These are phyloP conservation scores for Brachypodius melanocephalos DNA, from an alignment of 2,113 vertebrate genomes.

Conservation along the genomic window DNA sequence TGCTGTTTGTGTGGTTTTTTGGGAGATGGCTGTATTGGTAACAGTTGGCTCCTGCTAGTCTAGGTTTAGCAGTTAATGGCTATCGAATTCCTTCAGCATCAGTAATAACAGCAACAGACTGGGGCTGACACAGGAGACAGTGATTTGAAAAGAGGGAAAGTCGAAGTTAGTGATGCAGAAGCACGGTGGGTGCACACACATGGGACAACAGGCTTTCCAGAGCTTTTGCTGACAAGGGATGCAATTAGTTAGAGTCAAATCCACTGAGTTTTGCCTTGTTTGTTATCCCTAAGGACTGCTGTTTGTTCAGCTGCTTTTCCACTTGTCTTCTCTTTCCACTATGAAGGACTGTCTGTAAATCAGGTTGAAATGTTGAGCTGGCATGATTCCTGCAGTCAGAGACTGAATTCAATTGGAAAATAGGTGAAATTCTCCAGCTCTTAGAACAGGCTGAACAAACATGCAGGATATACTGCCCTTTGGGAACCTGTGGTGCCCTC, in stretches of 20 bases:
- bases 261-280: not conserved
- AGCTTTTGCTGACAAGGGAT: not conserved
- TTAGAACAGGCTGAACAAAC: not conserved
- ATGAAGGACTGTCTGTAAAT: not conserved
- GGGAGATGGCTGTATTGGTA: not conserved
- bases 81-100: constrained; percentile 16
- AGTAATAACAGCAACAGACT: not conserved
- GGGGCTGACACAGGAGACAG: not conserved
- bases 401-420: not conserved
- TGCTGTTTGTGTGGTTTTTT: not conserved
- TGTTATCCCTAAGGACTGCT: not conserved
- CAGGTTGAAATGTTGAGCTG: not conserved
- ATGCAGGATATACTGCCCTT: not conserved
- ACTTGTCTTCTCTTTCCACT: not conserved
- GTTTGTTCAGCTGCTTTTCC: constrained; percentile 32
- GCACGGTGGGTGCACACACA: rapidly evolving
- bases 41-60: constrained; percentile 5
- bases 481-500: not conserved
- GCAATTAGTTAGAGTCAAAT: not conserved
- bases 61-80: not conserved
- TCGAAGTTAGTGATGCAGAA: not conserved
- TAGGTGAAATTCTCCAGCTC: not conserved
- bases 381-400: not conserved
- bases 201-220: not conserved
- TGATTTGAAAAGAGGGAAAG: not conserved